Percentiles rank a stretch among this genome's conserved stretches.
phyloP scores from a whole-genome alignment of 1,140 invertebrate species.

The Danaus plexippus region DNA sequence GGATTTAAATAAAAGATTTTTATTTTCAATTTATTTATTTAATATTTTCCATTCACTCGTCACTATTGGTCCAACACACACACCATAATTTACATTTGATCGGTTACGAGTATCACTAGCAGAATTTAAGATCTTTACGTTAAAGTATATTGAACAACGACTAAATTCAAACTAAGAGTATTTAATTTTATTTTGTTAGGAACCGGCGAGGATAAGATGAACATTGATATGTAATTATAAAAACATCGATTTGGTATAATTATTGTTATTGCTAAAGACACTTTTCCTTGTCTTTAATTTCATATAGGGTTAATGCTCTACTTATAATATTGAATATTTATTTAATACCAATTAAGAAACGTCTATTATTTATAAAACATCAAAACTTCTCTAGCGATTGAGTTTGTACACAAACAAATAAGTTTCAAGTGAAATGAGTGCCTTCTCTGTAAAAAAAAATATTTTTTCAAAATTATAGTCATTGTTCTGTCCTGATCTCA shows the following conservation, averaged over 20 bases:
- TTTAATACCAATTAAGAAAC: too few relatives aligned
- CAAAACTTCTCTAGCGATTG: too few relatives aligned
- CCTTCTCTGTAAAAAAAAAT: too few relatives aligned
- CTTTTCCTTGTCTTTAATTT: not conserved
- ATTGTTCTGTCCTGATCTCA: too few relatives aligned
- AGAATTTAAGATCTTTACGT: not conserved
- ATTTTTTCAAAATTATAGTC: too few relatives aligned
- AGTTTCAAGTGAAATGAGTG: too few relatives aligned
- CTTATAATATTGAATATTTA: too few relatives aligned
- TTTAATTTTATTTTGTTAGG: too few relatives aligned
- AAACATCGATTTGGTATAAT: not conserved
- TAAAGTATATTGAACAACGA: not conserved
- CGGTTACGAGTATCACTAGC: slow-evolving; percentile 12
- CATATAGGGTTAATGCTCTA: too few relatives aligned
- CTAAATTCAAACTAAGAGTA: too few relatives aligned
- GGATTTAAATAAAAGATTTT: slow-evolving; percentile 10
- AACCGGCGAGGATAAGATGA: slow-evolving; percentile 5
- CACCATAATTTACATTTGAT: slow-evolving; percentile 24
- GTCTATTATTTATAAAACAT: too few relatives aligned
- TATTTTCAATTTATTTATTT: slow-evolving; percentile 31
- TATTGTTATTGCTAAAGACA: not conserved
- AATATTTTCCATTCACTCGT: slow-evolving; percentile 24
- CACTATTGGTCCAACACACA: slow-evolving; percentile 34
- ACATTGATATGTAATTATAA: not conserved
- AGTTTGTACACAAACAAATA: too few relatives aligned